These are phyloP conservation scores for Agelastica alni DNA, from an alignment of 2,888 invertebrate genomes.

Conservation along the genomic window DNA sequence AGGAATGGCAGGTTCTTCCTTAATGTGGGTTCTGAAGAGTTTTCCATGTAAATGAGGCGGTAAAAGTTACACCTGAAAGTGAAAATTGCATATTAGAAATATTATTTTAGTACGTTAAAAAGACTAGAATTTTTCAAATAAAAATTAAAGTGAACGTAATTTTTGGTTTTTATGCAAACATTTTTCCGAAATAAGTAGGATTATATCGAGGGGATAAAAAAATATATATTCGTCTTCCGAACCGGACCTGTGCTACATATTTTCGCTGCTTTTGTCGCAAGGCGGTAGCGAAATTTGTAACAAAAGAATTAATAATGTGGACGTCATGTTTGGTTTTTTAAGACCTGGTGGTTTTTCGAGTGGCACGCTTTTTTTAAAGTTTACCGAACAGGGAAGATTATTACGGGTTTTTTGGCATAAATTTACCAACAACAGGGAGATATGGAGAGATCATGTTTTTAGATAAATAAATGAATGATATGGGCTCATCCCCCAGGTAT, in stretches of 20 bases:
- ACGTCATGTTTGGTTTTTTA: constrained; percentile 39
- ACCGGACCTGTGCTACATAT: constrained; percentile 8
- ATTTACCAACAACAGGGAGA: constrained; percentile 22
- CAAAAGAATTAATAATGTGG: constrained; percentile 35
- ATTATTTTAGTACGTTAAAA: no score
- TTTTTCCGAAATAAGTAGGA: no score
- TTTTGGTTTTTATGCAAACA: no score
- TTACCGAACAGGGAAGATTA: constrained; percentile 25
- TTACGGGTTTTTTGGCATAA: constrained; percentile 24
- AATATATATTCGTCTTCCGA: neutral
- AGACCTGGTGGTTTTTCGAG: constrained; percentile 39
- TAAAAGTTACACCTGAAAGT: no score
- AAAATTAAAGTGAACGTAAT: no score
- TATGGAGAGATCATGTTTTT: constrained; percentile 25
- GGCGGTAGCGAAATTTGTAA: constrained; percentile 26
- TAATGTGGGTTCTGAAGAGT: no score
- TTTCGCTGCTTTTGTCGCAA: constrained; percentile 32
- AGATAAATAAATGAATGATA: constrained; percentile 23
- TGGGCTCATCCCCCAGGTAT: constrained; percentile 19
- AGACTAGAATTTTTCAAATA: no score
- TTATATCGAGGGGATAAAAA: no score
- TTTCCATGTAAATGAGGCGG: no score
- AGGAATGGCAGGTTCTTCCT: no score
- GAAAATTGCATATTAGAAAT: no score
- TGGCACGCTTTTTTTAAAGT: constrained; percentile 37